Base-by-base conservation (phyloP, 2,113 vertebrate species). In the Falcunculus frontatus region DNA sequence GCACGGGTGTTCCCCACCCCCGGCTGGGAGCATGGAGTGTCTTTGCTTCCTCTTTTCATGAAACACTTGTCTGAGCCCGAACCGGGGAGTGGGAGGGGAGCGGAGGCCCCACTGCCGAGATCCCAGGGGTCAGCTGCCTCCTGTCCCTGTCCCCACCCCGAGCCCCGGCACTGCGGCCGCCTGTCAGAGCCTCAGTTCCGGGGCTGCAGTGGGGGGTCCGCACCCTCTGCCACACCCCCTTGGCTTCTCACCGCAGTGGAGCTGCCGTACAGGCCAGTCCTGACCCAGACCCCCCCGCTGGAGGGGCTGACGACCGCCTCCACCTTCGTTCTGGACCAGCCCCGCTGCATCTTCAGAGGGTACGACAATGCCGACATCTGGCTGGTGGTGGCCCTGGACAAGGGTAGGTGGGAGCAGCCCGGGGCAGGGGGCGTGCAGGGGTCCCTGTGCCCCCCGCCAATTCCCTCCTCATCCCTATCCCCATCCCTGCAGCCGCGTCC, bases 251-350 rank as follows among this genome's bases (percentile, higher is more conserved):
- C 70, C 1, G 0, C 93, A 96, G 96, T 0, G 0, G 0, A 1
- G 9, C 0, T 17, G 29, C 0, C 0, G 1, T 47, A 80, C 76
- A 2, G 0, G 2, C 97, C 98, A 1, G 9, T 0, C 16, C 84
- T 97, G 47, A 33, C 65, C 3, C 1, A 0, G 56, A 10, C 1
- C 0, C 0, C 11, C 4, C 0, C 1, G 1, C 76, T 98, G 89
- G 88, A 3, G 2, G 97, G 95, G 2, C 22, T 0, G n/a, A 69
- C 0, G 2, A 98, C 98, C 8, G 4, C 79, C 53, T 95, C 98
- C 79, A 98, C 98, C 70, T 97, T 98, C 47, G 79, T 85, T 0
- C 84, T 98, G 80, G 85, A 98, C 19, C 98, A 98, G 70, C 98
- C 98, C 0, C 80, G 23, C 69, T 98, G 97, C 37, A 1, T 55